A percentile compares a stretch with the other conserved stretches of the same genome.
Evolutionary conservation across 2,888 invertebrate genomes (phyloP).

Genomic region (Trypoxylon attenuatum): DNA sequence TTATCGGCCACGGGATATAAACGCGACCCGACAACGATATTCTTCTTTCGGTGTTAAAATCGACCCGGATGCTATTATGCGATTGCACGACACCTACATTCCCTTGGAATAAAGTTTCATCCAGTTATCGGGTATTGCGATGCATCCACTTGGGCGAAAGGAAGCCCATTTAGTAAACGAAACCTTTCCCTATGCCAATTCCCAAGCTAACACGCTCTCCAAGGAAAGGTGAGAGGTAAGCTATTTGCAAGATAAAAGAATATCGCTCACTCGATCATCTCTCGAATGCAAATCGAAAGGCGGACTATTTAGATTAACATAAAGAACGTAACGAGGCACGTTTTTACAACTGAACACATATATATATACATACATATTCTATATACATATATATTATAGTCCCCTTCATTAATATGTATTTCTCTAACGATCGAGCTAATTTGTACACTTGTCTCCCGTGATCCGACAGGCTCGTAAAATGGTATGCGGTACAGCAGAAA

Average conservation of each 20-base stretch:
- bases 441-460: conserved; percentile 28
- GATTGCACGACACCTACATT: background rate
- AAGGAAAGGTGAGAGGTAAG: too few species aligned
- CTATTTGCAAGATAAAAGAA: too few species aligned
- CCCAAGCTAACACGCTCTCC: too few species aligned
- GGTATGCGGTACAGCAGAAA: conserved; percentile 12
- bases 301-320: conserved; percentile 35
- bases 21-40: conserved; percentile 9
- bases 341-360: conserved; percentile 15
- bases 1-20: conserved; percentile 33
- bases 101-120: background rate
- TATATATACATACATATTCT: too few species aligned
- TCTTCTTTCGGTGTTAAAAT: conserved; percentile 1
- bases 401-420: conserved; percentile 38
- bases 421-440: conserved; percentile 41
- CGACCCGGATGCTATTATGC: conserved; percentile 18
- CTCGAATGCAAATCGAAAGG: conserved; percentile 13
- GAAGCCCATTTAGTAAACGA: too few species aligned
- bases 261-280: background rate
- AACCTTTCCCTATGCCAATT: background rate
- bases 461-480: conserved; percentile 6
- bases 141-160: too few species aligned
- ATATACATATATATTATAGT: too few species aligned
- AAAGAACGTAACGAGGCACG: conserved; percentile 4
- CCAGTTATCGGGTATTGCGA: background rate